Percentiles rank a stretch among this genome's conserved stretches.
Conservation (phyloP, 2,888 invertebrate genomes). For the Trisateles emortualis region DNA sequence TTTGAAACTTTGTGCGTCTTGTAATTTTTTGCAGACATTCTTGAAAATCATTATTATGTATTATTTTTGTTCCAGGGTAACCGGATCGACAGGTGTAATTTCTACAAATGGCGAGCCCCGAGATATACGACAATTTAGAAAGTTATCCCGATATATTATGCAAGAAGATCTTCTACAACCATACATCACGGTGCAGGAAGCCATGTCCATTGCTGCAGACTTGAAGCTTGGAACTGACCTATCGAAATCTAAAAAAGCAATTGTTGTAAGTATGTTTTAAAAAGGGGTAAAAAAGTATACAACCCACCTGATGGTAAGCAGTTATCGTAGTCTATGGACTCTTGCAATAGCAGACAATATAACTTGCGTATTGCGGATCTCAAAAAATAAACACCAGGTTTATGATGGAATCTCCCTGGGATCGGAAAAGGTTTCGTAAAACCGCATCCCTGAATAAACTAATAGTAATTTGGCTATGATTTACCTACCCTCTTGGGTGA, state of each 20-base stretch:
- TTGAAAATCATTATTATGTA: neutral
- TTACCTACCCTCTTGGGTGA: no score
- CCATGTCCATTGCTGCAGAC: slow-evolving; percentile 96
- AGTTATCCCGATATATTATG: slow-evolving; percentile 98
- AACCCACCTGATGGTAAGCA: no score
- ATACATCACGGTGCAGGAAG: slow-evolving; percentile 94
- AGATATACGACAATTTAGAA: slow-evolving; percentile 92
- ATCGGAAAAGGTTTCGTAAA: no score
- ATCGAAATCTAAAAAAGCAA: slow-evolving; percentile 87
- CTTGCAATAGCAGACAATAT: no score
- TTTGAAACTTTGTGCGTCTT: no score
- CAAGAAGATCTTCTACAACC: slow-evolving; percentile 96
- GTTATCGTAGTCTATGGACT: no score
- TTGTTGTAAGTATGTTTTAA: slow-evolving; percentile 87
- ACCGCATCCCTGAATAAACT: no score
- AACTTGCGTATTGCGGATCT: no score
- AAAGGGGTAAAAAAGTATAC: no score
- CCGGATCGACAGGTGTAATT: slow-evolving; percentile 91
- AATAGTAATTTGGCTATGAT: no score
- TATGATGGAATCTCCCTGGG: no score
- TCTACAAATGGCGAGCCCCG: slow-evolving; percentile 92
- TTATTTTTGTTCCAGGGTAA: slow-evolving; percentile 83
- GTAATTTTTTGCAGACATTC: neutral
- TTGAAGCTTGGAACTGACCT: slow-evolving; percentile 93
- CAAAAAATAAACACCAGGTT: no score